Evolutionary conservation across 2,888 invertebrate genomes (phyloP).

Genomic region (Mesorhabditis sp.): DNA sequence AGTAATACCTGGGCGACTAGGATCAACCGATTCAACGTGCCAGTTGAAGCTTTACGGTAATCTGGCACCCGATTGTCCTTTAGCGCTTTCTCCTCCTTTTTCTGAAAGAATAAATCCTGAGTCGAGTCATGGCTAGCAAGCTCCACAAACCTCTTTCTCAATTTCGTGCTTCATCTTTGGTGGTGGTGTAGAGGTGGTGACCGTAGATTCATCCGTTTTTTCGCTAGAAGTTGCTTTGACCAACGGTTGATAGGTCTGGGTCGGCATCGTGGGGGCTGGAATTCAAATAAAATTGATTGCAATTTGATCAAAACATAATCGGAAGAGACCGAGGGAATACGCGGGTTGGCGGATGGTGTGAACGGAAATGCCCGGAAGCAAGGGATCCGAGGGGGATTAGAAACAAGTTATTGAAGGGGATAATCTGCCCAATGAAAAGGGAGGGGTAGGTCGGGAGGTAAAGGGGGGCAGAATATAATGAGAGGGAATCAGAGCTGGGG

Average conservation of each 20-base stretch:
- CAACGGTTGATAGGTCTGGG: neutral
- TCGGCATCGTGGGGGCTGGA: neutral
- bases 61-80: neutral
- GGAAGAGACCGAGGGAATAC: neutral
- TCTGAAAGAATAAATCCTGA: neutral
- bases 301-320: neutral
- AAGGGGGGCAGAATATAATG: neutral
- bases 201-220: neutral
- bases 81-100: neutral
- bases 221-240: neutral
- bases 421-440: no score
- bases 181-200: neutral
- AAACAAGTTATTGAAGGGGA: no score
- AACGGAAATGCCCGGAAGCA: no score
- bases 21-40: conserved; percentile 53
- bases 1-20: conserved; percentile 47
- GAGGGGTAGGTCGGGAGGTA: no score
- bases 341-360: no score
- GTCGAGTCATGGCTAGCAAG: neutral
- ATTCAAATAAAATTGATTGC: neutral
- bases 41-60: conserved; percentile 49
- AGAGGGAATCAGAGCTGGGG: neutral
- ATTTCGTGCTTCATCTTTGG: neutral
- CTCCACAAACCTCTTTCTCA: neutral
- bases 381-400: no score